Evolutionary conservation across 2,113 vertebrate species (phyloP), one percentile per base, ranked within the genome.

Genomic region (Motacilla alba): DNA sequence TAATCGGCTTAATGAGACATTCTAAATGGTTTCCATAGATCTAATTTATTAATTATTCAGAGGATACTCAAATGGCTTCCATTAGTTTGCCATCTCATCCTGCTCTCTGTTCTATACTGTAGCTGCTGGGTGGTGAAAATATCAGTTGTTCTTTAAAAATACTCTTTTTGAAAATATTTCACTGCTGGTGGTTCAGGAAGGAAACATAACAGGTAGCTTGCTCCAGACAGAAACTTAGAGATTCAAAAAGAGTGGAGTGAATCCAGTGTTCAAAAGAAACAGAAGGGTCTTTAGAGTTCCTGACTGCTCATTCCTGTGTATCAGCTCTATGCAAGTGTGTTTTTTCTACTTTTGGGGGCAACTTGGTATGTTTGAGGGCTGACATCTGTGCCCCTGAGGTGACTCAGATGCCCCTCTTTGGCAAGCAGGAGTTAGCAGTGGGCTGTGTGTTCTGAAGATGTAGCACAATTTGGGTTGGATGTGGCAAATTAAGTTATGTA

Each of bases 41-140:
- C 85, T 95, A 33, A 79, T 82, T 82, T 67, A 90, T 96, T 93
- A 94, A 94, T 93, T 80, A 93, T 89, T 90, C 87, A 95, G 64
- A 76, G 46, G 53, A 63, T 50, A 21, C 53, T 94, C 46, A 81
- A 86, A 66, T 50, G 46, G 39, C 56, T 92, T 53, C 86, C 30
- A 56, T 87, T 53, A 82, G 47, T 67, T 76, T 74, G n/a, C 30
- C n/a, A 66, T 76, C 28, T 62, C 21, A 53, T 77, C 24, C 44
- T 58, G 0, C 59, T 62, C 44, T 46, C 9, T 30, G 23, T 30
- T 31, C 19, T 15, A 15, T 27, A 19, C 21, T 1, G 0, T 10
- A 35, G 50, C 35, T 78, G 6, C 53, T n/a, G 31, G 53, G 60
- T 15, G 27, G 39, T 41, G 37, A 66, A 89, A 94, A 46, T 46